These are phyloP conservation scores for Vanessa tameamea DNA, from an alignment of 1,140 invertebrate genomes.

Conservation along the genomic window DNA sequence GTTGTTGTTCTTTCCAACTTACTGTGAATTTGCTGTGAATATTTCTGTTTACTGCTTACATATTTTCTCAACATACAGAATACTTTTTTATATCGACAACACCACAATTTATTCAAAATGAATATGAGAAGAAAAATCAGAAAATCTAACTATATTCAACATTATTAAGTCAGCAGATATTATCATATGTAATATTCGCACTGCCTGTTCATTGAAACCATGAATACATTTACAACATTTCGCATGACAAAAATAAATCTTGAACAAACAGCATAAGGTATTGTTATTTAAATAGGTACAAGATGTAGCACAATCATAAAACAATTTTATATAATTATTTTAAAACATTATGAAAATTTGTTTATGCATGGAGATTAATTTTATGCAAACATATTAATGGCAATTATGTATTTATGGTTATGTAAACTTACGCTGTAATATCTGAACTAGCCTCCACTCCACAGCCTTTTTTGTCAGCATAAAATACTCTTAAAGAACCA, in stretches of 20 bases:
- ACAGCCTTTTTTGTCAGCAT: constrained; percentile 96
- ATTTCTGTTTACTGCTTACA: no score
- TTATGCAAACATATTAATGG: not conserved
- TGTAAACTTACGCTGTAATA: constrained; percentile 85
- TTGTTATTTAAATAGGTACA: no score
- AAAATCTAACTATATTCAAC: not conserved
- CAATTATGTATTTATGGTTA: not conserved
- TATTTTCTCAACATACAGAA: no score
- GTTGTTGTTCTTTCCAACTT: no score
- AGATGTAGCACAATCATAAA: no score
- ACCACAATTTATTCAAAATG: not conserved
- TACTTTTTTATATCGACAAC: no score
- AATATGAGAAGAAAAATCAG: not conserved
- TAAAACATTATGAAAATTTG: not conserved
- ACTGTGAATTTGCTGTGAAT: no score
- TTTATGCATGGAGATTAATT: not conserved
- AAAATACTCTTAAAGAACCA: constrained; percentile 92
- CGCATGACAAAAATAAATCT: constrained; percentile 8
- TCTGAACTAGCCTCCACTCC: constrained; percentile 91
- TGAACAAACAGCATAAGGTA: not conserved
- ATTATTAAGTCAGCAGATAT: not conserved
- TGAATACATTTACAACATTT: constrained; percentile 15
- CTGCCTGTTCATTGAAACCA: constrained; percentile 1
- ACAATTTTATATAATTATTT: not conserved
- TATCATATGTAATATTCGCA: constrained; percentile 11